Conservation (phyloP, 2,888 invertebrate genomes). For the Steinernema hermaphroditum region DNA sequence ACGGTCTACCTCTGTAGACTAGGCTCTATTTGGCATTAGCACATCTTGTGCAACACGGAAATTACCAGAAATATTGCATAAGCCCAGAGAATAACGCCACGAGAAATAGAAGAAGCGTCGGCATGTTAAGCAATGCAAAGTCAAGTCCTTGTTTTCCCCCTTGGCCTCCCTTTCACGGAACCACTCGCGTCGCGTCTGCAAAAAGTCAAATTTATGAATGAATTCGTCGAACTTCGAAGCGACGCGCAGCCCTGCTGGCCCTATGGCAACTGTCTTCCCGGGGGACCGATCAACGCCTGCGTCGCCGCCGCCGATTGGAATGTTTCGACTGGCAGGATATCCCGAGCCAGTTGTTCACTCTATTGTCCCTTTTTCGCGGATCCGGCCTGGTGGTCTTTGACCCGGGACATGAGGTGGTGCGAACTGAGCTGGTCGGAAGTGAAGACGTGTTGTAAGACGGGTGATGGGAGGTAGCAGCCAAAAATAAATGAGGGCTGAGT, state of each 20-base stretch:
- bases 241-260: neutral
- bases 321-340: neutral
- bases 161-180: too few relatives aligned
- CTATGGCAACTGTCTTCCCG: constrained; percentile 8
- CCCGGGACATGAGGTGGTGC: neutral
- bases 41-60: too few relatives aligned
- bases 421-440: neutral
- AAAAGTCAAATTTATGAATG: neutral
- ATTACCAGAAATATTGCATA: too few relatives aligned
- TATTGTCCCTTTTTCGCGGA: neutral
- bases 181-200: neutral
- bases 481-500: neutral
- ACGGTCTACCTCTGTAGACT: too few relatives aligned
- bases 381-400: neutral
- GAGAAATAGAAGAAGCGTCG: too few relatives aligned
- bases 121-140: too few relatives aligned
- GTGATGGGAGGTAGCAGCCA: too few relatives aligned
- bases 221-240: neutral
- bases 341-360: neutral
- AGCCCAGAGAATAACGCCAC: too few relatives aligned
- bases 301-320: constrained; percentile 3
- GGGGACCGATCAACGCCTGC: neutral
- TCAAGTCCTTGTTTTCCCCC: too few relatives aligned
- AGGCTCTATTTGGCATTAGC: too few relatives aligned
- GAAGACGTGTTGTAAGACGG: neutral